Conservation (phyloP, 2,888 invertebrate species). For the Nomada ruficornis region DNA sequence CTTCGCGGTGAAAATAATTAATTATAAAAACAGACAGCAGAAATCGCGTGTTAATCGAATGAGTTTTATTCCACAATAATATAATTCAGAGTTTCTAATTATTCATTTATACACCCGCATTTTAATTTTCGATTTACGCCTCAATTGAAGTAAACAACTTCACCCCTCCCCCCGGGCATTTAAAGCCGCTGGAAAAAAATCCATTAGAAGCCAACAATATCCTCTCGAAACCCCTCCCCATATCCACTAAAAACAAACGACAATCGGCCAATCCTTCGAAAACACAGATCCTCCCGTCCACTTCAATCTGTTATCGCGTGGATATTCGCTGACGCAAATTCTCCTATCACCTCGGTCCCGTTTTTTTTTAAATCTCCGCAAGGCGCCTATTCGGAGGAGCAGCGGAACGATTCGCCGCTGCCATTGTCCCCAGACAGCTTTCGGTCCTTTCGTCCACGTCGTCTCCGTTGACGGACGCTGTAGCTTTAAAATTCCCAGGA, state of each 20-base stretch:
- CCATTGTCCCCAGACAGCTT: conserved; percentile 26
- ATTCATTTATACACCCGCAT: too few species aligned
- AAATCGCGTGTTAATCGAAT: too few species aligned
- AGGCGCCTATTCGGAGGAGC: background rate
- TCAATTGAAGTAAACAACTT: too few species aligned
- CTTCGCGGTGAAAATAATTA: too few species aligned
- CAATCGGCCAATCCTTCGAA: background rate
- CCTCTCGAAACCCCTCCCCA: background rate
- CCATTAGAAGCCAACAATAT: background rate
- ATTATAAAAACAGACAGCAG: too few species aligned
- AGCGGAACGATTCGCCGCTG: conserved; percentile 3
- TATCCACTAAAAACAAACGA: background rate
- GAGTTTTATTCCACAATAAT: too few species aligned
- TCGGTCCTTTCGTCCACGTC: conserved; percentile 1
- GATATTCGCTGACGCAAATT: conserved; percentile 46
- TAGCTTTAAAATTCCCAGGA: conserved; percentile 33
- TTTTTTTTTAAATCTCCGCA: conserved; percentile 25
- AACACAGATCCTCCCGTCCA: background rate
- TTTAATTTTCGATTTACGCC: too few species aligned
- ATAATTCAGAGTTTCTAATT: too few species aligned
- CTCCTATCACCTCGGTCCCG: conserved; percentile 36
- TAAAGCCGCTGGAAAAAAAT: too few species aligned
- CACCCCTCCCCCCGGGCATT: too few species aligned
- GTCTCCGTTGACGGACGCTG: background rate
- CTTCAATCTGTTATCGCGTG: conserved; percentile 25